A percentile compares a stretch with the other conserved stretches of the same genome.
Evolutionary conservation across 2,888 invertebrate species (phyloP).

Genomic region (Dascillus cervinus): DNA sequence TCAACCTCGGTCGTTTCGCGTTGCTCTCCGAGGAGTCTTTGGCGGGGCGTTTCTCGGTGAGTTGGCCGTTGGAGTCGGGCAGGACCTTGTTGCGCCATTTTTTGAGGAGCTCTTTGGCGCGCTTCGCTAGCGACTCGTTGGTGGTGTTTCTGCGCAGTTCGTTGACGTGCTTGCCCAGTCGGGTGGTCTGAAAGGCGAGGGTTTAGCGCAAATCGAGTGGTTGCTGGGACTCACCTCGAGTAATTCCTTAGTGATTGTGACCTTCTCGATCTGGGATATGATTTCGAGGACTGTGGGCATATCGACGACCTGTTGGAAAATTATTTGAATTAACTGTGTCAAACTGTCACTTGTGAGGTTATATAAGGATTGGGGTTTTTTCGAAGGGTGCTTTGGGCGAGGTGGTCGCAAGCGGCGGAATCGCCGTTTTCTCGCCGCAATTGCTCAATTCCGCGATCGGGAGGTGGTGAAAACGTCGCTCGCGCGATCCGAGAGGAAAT

Average conservation of each 20-base stretch:
- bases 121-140: slow-evolving; percentile 76
- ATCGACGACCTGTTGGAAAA: slow-evolving; percentile 83
- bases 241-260: slow-evolving; percentile 83
- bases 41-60: slow-evolving; percentile 21
- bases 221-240: slow-evolving; percentile 70
- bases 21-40: slow-evolving; percentile 23
- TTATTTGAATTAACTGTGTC: too few relatives aligned
- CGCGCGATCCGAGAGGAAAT: slow-evolving; percentile 24
- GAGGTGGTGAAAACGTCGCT: too few relatives aligned
- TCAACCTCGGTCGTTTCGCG: slow-evolving; percentile 42
- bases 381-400: too few relatives aligned
- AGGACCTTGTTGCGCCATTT: slow-evolving; percentile 86
- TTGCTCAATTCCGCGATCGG: too few relatives aligned
- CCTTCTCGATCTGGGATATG: slow-evolving; percentile 86
- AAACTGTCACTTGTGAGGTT: too few relatives aligned
- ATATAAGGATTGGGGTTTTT: too few relatives aligned
- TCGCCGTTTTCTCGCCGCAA: too few relatives aligned
- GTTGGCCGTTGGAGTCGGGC: slow-evolving; percentile 44
- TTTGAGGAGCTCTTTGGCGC: slow-evolving; percentile 86
- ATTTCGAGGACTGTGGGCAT: slow-evolving; percentile 89
- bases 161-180: slow-evolving; percentile 90
- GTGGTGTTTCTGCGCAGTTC: slow-evolving; percentile 80
- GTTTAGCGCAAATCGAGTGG: too few relatives aligned
- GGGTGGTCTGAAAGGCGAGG: slow-evolving; percentile 92
- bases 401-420: too few relatives aligned